Conservation (phyloP, 2,888 invertebrate genomes). For the Drosophila antonietae region DNA sequence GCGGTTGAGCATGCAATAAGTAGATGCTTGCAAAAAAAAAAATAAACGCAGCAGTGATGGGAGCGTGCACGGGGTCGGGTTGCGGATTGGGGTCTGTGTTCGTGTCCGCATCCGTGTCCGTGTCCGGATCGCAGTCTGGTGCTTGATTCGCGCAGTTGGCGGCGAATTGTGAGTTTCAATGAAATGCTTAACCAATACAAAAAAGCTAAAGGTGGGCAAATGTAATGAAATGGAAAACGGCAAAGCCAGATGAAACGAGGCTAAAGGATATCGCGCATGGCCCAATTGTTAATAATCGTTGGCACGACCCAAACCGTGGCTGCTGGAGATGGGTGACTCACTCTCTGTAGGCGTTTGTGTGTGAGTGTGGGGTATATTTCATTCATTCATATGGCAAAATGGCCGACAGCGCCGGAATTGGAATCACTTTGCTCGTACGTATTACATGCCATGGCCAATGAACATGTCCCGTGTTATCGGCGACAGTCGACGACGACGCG, state of each 20-base stretch:
- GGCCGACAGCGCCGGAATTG: conserved; percentile 61
- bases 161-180: conserved; percentile 38
- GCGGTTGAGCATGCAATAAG: conserved; percentile 26
- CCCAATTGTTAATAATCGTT: conserved; percentile 69
- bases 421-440: conserved; percentile 67
- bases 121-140: background rate
- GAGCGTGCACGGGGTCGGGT: background rate
- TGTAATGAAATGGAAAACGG: conserved; percentile 69
- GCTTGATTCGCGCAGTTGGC: conserved; percentile 10
- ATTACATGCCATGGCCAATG: conserved; percentile 65
- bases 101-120: background rate
- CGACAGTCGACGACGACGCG: conserved; percentile 17
- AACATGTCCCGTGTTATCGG: conserved; percentile 66
- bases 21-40: conserved; percentile 35
- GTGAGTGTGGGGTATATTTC: conserved; percentile 6
- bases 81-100: background rate
- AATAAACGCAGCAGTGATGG: background rate
- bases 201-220: conserved; percentile 51
- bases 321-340: background rate
- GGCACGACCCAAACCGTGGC: conserved; percentile 5
- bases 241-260: conserved; percentile 38
- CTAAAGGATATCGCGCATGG: conserved; percentile 52
- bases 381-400: conserved; percentile 58
- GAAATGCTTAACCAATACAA: conserved; percentile 41
- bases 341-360: background rate